phyloP scores from a whole-genome alignment of 2,113 vertebrate species.

The Callipepla squamata region DNA sequence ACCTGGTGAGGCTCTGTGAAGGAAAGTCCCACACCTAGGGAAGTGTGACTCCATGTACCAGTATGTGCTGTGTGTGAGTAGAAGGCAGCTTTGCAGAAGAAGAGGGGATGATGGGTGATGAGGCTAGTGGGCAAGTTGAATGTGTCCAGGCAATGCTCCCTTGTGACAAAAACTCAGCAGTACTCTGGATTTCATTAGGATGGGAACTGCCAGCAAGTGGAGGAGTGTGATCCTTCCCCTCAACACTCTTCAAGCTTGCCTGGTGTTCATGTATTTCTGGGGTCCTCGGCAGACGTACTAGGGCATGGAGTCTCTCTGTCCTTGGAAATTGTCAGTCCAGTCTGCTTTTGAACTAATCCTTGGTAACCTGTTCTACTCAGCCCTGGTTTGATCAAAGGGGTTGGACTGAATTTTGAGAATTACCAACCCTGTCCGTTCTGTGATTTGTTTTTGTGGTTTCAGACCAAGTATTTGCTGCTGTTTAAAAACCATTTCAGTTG shows the following conservation, averaged over 20 bases:
- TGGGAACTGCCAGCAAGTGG: not conserved
- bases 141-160: accelerated
- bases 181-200: not conserved
- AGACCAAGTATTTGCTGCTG: not conserved
- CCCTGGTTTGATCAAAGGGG: not conserved
- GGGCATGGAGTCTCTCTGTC: not conserved
- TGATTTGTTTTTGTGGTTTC: not conserved
- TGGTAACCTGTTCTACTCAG: not conserved
- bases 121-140: not conserved
- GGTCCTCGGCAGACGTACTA: not conserved
- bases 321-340: not conserved
- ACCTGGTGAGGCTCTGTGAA: not conserved
- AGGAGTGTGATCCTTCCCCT: not conserved
- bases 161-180: not conserved
- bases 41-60: not conserved
- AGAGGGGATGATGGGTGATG: not conserved
- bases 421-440: accelerated
- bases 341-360: too few relatives aligned
- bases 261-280: not conserved
- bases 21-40: not conserved
- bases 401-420: not conserved
- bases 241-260: not conserved
- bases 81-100: not conserved
- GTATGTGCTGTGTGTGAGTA: not conserved
- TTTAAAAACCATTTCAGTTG: not conserved